Base-by-base conservation (phyloP, 2,888 invertebrate genomes). In the Eupithecia centaureata region DNA sequence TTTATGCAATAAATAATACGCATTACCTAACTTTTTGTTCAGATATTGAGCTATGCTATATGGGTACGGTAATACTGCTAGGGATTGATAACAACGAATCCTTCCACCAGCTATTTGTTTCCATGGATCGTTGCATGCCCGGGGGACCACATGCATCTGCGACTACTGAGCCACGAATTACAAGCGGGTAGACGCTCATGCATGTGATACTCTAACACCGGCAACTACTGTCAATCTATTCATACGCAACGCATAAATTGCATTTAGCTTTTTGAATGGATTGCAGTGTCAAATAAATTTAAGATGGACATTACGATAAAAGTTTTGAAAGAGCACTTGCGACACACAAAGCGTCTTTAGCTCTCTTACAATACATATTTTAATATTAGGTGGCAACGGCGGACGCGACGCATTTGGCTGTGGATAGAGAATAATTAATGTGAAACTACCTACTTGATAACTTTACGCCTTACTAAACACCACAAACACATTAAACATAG, bases 271-370 rank as follows among this genome's bases (percentile, higher is more conserved):
- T 78, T 85, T 86, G 68, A 73, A 79, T 81, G 76, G 83, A 84
- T 91, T 88, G 76, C 86, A 84, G 85, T 82, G 77, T 74, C 75
- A 73, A 70, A 33, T 72, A 84, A 83, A 78, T 73, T 74, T 89
- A 91, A 88, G 91, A 92, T 92, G 89, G 87, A 89, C 84, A 90
- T 92, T 92, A 92, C 92, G 92, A 92, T 92, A 89, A 81, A 85
- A 87, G 84, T 86, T 87, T 85, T 77, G 76, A 77, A 81, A 86
- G 81, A 89, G 87, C 93, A 93, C 92, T 89, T 92, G 93, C 93
- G 92, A 93, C 93, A 92, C 93, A 92, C 92, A 90, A 88, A 82
- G 83, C 83, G 81, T 82, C 78, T 79, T 79, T 72, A 78, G 78
- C 76, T 81, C 74, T 81, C 75, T 77, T 72, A 74, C 72, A 73